Evolutionary conservation across 2,888 invertebrate genomes (phyloP).

Genomic region (Agonum fuliginosum): DNA sequence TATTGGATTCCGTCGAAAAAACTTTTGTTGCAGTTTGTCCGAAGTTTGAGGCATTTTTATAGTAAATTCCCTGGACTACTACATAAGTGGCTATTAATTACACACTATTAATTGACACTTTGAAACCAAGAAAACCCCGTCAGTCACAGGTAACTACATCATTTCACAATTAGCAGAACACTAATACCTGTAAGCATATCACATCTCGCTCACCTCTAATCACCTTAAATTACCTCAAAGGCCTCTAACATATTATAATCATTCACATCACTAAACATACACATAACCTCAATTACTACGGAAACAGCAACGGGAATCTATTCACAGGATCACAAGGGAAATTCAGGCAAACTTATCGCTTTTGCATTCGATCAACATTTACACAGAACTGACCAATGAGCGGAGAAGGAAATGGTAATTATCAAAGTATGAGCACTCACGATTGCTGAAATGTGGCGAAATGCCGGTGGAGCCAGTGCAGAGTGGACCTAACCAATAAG

Average conservation of each 20-base stretch:
- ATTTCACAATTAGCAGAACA: conserved; percentile 1
- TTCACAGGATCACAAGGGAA: conserved; percentile 27
- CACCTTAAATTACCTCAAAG: conserved; percentile 18
- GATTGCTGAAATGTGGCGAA: neutral
- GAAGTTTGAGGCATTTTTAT: too few relatives aligned
- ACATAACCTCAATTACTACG: neutral
- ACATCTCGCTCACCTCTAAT: neutral
- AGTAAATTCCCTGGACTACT: too few relatives aligned
- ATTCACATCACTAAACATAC: conserved; percentile 15
- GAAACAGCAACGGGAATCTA: too few relatives aligned
- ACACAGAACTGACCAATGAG: conserved; percentile 28
- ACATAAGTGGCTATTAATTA: too few relatives aligned
- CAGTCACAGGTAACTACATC: neutral
- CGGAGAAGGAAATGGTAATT: conserved; percentile 4
- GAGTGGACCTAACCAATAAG: conserved; percentile 20
- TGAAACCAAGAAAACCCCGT: too few relatives aligned
- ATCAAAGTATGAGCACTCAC: conserved; percentile 32
- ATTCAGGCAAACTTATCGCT: neutral
- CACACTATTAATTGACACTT: too few relatives aligned
- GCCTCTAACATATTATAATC: neutral
- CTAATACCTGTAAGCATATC: neutral
- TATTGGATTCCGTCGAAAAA: too few relatives aligned
- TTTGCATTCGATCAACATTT: conserved; percentile 23
- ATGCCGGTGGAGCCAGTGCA: neutral
- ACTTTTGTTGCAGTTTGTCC: too few relatives aligned